These are phyloP conservation scores for Pseudolaguvia tuberculata DNA, from an alignment of 2,113 vertebrate genomes.

Conservation along the genomic window DNA sequence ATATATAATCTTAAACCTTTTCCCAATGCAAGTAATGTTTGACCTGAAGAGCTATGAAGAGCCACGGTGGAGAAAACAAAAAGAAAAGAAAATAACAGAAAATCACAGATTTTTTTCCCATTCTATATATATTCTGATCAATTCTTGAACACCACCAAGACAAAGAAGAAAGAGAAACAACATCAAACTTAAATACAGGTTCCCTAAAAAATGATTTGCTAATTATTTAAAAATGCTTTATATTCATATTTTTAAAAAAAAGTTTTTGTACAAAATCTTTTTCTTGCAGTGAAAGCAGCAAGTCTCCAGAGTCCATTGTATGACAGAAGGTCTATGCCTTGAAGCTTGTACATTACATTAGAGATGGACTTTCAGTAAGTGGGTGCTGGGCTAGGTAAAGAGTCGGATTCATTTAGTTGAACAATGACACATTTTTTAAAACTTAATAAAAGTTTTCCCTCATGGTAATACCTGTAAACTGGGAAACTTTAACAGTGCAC, in stretches of 20 bases:
- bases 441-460: slow-evolving; percentile 85
- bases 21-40: slow-evolving; percentile 96
- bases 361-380: slow-evolving; percentile 66
- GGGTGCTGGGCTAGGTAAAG: slow-evolving; percentile 54
- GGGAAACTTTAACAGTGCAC: slow-evolving; percentile 97
- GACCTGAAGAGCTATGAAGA: slow-evolving; percentile 98
- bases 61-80: slow-evolving; percentile 79
- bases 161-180: slow-evolving; percentile 79
- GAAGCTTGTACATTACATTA: slow-evolving; percentile 31
- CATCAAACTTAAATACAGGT: slow-evolving; percentile 85
- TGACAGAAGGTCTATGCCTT: slow-evolving; percentile 75
- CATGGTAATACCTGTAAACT: slow-evolving; percentile 94
- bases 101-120: slow-evolving; percentile 71
- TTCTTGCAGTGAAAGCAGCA: slow-evolving; percentile 82
- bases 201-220: slow-evolving; percentile 90
- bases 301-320: slow-evolving; percentile 80
- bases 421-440: slow-evolving; percentile 71
- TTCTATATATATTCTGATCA: slow-evolving; percentile 80
- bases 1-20: slow-evolving; percentile 99
- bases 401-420: slow-evolving; percentile 68
- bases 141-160: slow-evolving; percentile 95
- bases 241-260: slow-evolving; percentile 87
- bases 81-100: slow-evolving; percentile 77
- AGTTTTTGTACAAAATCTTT: slow-evolving; percentile 79
- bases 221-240: slow-evolving; percentile 75